Conservation (phyloP, 2,888 invertebrate genomes). For the Nemotelus nigrinus region DNA sequence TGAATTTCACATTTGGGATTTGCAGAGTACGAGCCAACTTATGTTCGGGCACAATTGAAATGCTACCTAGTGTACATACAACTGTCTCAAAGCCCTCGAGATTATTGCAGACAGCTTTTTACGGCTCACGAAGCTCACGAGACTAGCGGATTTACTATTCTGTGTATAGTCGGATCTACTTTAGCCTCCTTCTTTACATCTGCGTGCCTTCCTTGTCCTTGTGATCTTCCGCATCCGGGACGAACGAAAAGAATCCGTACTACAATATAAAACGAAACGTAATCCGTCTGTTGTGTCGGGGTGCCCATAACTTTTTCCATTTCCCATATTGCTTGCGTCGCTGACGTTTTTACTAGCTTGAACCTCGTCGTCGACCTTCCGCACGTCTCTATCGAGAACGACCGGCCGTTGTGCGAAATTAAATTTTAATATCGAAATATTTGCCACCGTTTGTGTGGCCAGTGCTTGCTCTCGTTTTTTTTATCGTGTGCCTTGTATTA, state of each 20-base stretch:
- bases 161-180: no score
- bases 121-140: no score
- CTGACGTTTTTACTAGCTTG: background rate
- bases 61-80: background rate
- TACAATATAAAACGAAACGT: background rate
- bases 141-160: no score
- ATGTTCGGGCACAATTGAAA: conserved; percentile 25
- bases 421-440: conserved; percentile 29
- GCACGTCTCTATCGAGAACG: background rate
- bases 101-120: conserved; percentile 19
- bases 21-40: background rate
- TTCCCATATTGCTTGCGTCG: background rate
- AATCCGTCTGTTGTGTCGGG: conserved; percentile 4
- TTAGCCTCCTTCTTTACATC: no score
- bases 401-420: conserved; percentile 11
- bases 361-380: conserved; percentile 7
- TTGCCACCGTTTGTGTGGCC: conserved; percentile 13
- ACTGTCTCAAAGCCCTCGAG: background rate
- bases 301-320: conserved; percentile 22
- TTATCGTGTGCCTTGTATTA: no score
- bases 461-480: no score
- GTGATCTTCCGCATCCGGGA: no score
- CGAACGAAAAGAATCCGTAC: no score
- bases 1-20: conserved; percentile 21
- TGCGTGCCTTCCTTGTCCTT: no score